These are phyloP conservation scores for Pteria penguin DNA, from an alignment of 2,888 invertebrate genomes.

Conservation along the genomic window DNA sequence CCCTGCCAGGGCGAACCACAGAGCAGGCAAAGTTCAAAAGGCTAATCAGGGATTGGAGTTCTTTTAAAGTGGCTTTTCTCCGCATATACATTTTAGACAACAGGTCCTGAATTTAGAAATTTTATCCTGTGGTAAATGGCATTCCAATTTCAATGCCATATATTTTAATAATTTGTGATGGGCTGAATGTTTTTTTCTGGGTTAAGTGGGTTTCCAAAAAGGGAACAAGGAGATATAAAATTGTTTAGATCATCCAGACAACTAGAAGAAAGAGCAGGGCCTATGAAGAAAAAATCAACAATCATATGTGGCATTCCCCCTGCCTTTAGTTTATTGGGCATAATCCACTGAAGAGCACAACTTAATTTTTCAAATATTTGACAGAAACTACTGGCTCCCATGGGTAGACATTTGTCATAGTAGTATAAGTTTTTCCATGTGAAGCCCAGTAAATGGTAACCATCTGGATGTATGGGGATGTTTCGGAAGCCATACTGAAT, in stretches of 20 bases:
- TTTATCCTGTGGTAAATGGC: neutral
- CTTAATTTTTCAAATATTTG: too few relatives aligned
- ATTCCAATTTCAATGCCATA: conserved; percentile 5
- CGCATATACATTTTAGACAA: neutral
- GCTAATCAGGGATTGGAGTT: conserved; percentile 25
- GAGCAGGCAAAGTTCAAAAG: conserved; percentile 19
- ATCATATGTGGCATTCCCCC: neutral
- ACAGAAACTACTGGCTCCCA: too few relatives aligned
- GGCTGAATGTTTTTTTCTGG: neutral
- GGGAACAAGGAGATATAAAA: neutral
- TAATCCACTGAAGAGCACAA: conserved; percentile 2
- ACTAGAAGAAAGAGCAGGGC: neutral
- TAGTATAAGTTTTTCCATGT: too few relatives aligned
- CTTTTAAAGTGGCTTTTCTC: neutral
- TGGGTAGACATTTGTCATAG: too few relatives aligned
- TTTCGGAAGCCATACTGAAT: too few relatives aligned
- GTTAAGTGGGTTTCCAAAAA: neutral
- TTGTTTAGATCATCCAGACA: neutral
- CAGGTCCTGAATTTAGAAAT: neutral
- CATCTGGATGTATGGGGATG: too few relatives aligned
- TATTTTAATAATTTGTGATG: neutral
- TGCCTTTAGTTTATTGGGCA: neutral
- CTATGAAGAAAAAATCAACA: conserved; percentile 4
- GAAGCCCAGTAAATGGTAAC: too few relatives aligned
- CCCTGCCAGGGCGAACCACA: conserved; percentile 10